These are phyloP conservation scores for Blastomussa wellsi DNA, from an alignment of 92 coral and sea anemone species.

Conservation along the genomic window DNA sequence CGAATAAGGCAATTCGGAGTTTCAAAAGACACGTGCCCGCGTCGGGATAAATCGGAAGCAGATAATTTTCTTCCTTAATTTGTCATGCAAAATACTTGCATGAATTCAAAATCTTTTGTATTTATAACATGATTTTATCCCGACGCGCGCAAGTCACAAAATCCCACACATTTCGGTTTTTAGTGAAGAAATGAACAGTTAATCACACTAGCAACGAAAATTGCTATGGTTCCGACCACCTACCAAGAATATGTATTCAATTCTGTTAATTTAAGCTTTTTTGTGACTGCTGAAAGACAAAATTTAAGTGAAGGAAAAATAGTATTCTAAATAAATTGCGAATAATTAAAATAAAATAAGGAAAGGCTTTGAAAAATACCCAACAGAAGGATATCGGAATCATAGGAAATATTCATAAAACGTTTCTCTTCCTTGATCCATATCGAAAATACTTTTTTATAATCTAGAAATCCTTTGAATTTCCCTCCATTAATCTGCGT, in stretches of 20 bases:
- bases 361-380: conserved; percentile 5
- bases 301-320: background rate
- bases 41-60: too few species aligned
- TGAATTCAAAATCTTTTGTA: too few species aligned
- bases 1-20: background rate
- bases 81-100: too few species aligned
- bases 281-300: background rate
- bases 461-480: background rate
- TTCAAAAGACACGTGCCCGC: background rate
- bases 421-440: background rate
- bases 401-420: background rate
- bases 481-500: background rate
- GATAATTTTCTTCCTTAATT: background rate
- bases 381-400: background rate
- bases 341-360: background rate
- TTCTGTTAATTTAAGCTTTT: too few species aligned
- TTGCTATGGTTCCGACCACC: too few species aligned
- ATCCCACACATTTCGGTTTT: background rate
- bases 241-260: too few species aligned
- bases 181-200: background rate
- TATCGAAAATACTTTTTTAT: background rate
- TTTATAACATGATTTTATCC: too few species aligned
- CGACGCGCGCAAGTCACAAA: too few species aligned
- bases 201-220: too few species aligned
- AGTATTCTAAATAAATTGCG: background rate